phyloP scores from a whole-genome alignment of 2,113 vertebrate species.

The Rhinolophus sinicus region DNA sequence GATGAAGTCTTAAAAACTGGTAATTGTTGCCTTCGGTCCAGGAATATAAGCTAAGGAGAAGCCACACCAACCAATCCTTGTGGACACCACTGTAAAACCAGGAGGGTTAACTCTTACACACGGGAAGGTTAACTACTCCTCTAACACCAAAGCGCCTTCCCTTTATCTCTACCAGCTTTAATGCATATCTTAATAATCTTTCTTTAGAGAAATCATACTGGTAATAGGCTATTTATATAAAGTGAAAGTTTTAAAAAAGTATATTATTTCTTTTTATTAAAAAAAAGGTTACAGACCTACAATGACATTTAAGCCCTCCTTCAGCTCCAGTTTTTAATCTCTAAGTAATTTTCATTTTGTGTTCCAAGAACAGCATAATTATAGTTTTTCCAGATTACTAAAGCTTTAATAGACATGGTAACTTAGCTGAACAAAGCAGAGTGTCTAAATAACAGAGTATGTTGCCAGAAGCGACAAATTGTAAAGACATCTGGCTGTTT shows the following conservation, averaged over 20 bases:
- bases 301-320: background rate
- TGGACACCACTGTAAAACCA: background rate
- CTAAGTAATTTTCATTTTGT: slow-evolving; percentile 16
- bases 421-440: slow-evolving; percentile 19
- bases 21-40: background rate
- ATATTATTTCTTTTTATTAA: slow-evolving; percentile 31
- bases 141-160: background rate
- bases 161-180: background rate
- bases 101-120: background rate
- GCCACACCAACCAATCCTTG: background rate
- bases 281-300: slow-evolving; percentile 21
- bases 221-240: slow-evolving; percentile 25
- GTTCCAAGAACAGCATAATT: slow-evolving; percentile 12
- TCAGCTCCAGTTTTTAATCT: slow-evolving; percentile 13
- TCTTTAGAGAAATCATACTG: background rate
- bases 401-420: background rate
- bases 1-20: background rate
- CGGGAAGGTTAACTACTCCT: background rate
- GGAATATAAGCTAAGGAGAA: background rate
- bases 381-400: background rate
- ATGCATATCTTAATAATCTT: background rate
- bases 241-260: background rate
- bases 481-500: slow-evolving; percentile 47
- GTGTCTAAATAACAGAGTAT: slow-evolving; percentile 19
- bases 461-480: background rate